Evolutionary conservation across 2,797 vertebrate genomes (phyloP).

Genomic region (Myotis findleyi): DNA sequence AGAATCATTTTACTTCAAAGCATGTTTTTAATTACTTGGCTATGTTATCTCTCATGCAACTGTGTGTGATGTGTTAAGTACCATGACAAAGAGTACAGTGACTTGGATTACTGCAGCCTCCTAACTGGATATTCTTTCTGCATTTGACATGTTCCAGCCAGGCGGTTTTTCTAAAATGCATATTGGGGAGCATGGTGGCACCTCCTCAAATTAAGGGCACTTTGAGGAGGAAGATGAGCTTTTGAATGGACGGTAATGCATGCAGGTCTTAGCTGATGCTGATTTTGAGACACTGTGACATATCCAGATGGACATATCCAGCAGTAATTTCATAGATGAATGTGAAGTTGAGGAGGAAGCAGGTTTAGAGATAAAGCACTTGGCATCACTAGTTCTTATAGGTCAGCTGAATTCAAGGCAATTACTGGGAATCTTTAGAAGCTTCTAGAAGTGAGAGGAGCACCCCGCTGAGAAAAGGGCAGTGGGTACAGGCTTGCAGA

Average conservation of each 20-base stretch:
- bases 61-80: neutral
- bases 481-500: neutral
- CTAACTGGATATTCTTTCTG: conserved; percentile 8
- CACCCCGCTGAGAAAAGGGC: neutral
- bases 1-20: conserved; percentile 33
- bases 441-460: neutral
- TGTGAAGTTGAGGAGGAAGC: conserved; percentile 37
- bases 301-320: neutral
- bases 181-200: neutral
- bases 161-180: conserved; percentile 21
- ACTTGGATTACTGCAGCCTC: neutral
- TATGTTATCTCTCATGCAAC: neutral
- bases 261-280: neutral
- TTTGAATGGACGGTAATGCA: neutral
- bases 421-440: neutral
- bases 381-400: neutral
- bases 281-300: conserved; percentile 22
- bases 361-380: neutral
- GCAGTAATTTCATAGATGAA: neutral
- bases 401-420: conserved; percentile 40
- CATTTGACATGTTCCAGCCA: neutral
- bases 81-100: neutral
- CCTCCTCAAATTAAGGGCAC: neutral
- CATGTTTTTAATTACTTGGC: conserved; percentile 20
- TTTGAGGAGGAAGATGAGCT: neutral